Evolutionary conservation across 2,113 vertebrate genomes (phyloP).

Genomic region (Xiphophorus couchianus): DNA sequence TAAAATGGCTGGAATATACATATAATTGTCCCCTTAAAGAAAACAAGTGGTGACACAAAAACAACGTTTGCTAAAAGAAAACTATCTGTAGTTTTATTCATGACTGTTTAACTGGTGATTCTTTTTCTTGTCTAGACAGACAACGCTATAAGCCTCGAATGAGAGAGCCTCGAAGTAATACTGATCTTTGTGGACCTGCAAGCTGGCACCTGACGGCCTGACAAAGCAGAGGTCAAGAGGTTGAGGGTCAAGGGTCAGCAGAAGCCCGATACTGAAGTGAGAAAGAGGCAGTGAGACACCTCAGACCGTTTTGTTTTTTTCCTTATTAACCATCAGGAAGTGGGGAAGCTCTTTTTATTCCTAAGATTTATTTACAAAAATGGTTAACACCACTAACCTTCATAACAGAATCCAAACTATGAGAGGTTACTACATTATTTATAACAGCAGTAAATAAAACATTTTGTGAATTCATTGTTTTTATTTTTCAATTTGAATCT

Average conservation of each 20-base stretch:
- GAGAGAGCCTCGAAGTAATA: slow-evolving; percentile 55
- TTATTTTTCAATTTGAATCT: too few relatives aligned
- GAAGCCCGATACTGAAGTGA: slow-evolving; percentile 37
- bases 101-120: slow-evolving; percentile 14
- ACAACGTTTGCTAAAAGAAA: neutral
- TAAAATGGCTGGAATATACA: neutral
- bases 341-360: slow-evolving; percentile 32
- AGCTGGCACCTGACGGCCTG: slow-evolving; percentile 66
- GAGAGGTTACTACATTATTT: too few relatives aligned
- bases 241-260: slow-evolving; percentile 59
- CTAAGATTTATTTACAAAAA: neutral
- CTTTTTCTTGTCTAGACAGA: slow-evolving; percentile 41
- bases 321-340: slow-evolving; percentile 33
- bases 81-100: neutral
- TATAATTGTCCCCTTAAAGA: slow-evolving; percentile 10
- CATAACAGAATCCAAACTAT: too few relatives aligned
- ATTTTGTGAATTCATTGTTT: too few relatives aligned
- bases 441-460: too few relatives aligned
- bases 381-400: too few relatives aligned
- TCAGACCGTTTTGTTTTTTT: slow-evolving; percentile 29
- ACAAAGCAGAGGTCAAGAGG: slow-evolving; percentile 67
- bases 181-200: slow-evolving; percentile 39
- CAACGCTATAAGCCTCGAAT: slow-evolving; percentile 37
- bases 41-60: slow-evolving; percentile 7
- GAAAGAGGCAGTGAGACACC: slow-evolving; percentile 38